Evolutionary conservation across 2,888 invertebrate species (phyloP).

Genomic region (Thecophora atra): DNA sequence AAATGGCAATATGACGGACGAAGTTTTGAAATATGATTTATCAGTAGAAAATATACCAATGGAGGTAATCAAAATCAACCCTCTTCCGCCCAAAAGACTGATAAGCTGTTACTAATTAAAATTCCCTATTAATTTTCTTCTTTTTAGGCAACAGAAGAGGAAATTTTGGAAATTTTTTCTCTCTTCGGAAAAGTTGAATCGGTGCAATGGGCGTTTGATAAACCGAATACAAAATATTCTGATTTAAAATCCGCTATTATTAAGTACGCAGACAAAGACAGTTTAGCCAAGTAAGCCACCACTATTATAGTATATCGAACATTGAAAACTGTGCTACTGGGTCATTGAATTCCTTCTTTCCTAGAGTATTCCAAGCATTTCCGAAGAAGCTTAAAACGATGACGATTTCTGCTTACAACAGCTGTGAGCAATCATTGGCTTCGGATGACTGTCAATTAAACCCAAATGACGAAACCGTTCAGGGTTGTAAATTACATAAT

Average conservation of each 20-base stretch:
- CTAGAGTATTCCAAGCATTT: slow-evolving; percentile 20
- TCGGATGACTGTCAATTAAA: not conserved
- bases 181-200: slow-evolving; percentile 38
- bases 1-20: too few species aligned
- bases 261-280: slow-evolving; percentile 31
- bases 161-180: slow-evolving; percentile 33
- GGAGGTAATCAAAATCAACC: too few species aligned
- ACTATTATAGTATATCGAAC: not conserved
- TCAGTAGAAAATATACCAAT: too few species aligned
- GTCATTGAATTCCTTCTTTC: not conserved
- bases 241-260: slow-evolving; percentile 38
- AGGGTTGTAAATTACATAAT: not conserved
- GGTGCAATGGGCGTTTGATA: slow-evolving; percentile 20
- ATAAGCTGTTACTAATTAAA: too few species aligned
- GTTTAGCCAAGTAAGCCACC: slow-evolving; percentile 37
- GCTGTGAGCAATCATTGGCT: slow-evolving; percentile 41
- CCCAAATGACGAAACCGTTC: not conserved
- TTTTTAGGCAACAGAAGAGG: slow-evolving; percentile 28
- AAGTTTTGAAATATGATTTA: too few species aligned
- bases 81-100: too few species aligned
- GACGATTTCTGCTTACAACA: slow-evolving; percentile 38
- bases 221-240: not conserved
- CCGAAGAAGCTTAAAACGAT: slow-evolving; percentile 28
- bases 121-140: too few species aligned
- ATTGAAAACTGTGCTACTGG: not conserved